Percentiles rank a stretch among this genome's conserved stretches.
phyloP scores from a whole-genome alignment of 2,888 invertebrate genomes.

The Anodontia alba region DNA sequence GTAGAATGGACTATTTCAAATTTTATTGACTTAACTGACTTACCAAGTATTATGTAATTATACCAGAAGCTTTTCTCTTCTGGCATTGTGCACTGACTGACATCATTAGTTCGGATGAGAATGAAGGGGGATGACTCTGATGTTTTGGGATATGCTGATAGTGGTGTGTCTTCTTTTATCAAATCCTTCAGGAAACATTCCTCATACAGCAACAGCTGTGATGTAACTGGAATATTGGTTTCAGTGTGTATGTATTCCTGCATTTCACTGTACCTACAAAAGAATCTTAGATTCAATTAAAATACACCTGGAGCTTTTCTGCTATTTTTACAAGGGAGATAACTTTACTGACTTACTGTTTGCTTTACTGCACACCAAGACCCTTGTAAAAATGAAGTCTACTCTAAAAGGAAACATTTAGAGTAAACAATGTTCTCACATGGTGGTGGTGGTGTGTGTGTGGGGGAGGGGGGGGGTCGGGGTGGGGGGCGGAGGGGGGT shows the following conservation, averaged over 20 bases:
- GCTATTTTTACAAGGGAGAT: too few species aligned
- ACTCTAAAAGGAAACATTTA: too few species aligned
- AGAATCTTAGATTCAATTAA: background rate
- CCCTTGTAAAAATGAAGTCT: too few species aligned
- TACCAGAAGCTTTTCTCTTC: slow-evolving; percentile 56
- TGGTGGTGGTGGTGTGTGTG: too few species aligned
- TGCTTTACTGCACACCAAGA: too few species aligned
- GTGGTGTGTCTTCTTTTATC: slow-evolving; percentile 39
- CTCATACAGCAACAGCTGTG: slow-evolving; percentile 60
- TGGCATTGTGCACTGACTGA: slow-evolving; percentile 51
- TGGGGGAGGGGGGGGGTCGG: too few species aligned
- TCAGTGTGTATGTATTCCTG: slow-evolving; percentile 50
- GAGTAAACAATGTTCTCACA: too few species aligned
- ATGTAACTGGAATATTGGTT: slow-evolving; percentile 53
- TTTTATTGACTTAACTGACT: too few species aligned
- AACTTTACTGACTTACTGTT: too few species aligned
- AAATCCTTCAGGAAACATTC: slow-evolving; percentile 55
- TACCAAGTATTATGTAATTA: slow-evolving; percentile 25
- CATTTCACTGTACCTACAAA: slow-evolving; percentile 47
- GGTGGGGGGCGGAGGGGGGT: too few species aligned
- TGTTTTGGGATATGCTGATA: slow-evolving; percentile 50
- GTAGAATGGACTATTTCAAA: too few species aligned
- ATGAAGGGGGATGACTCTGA: slow-evolving; percentile 47
- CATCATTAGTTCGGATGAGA: slow-evolving; percentile 44
- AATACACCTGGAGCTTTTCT: too few species aligned